Base-by-base conservation (phyloP, 2,797 vertebrate genomes). In the Betta splendens region DNA sequence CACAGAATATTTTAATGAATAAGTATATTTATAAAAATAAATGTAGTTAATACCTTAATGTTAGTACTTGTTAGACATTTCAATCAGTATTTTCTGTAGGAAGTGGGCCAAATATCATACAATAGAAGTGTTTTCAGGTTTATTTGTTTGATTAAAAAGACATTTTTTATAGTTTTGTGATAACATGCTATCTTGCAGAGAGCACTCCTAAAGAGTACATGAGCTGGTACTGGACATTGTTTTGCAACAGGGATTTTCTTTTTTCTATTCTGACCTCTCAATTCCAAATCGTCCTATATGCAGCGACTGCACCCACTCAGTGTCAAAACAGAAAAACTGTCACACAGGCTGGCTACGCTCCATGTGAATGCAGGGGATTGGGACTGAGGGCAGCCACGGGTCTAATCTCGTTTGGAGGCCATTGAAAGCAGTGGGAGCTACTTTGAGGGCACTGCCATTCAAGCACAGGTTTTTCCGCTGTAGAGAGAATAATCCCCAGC, bases 361-460 rank as follows among this genome's bases (percentile, higher is more conserved):
- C 75, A 72, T 90, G 76, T 89, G 85, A 89, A 89, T 84, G 89
- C 85, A 75, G 83, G 83, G 89, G 88, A 89, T 89, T 89, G 91
- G 87, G 86, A 87, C 81, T 62, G 77, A 77, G 89, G 87, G 87
- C 87, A 85, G 87, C 89, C 85, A 79, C 72, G 85, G 81, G 84
- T 90, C 89, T 92, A 92, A 92, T 93, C 90, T 91, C 74, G 89
- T 92, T 90, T 90, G 88, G 85, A 89, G 88, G 87, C 88, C 89
- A 86, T 86, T 88, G 87, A 90, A 91, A 89, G 89, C 86, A 86
- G 85, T 81, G 80, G 89, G 77, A 88, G 87, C 87, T 80, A 84
- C 88, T 89, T 87, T 87, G 79, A 91, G 85, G 85, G 85, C 86
- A 88, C 85, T 88, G 87, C 86, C 81, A 90, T 90, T 92, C 85